These are phyloP conservation scores for Choloepus hoffmanni DNA, from an alignment of 2,113 vertebrate genomes.

Conservation along the genomic window DNA sequence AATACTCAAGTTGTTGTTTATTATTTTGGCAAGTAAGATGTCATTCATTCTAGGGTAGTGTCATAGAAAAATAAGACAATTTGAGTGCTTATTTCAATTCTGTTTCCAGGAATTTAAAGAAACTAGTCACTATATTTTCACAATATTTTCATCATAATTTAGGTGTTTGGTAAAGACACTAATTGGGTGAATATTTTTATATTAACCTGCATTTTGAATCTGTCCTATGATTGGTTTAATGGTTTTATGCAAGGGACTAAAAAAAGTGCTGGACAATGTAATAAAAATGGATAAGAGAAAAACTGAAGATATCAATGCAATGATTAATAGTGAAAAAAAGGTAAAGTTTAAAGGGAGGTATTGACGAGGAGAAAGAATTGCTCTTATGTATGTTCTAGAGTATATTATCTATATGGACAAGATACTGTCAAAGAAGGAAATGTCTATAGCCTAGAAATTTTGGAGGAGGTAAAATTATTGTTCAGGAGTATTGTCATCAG, in stretches of 20 bases:
- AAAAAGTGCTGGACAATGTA: not conserved
- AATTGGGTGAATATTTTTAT: not conserved
- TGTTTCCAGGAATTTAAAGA: not conserved
- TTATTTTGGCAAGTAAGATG: not conserved
- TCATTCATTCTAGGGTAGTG: not conserved
- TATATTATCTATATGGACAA: not conserved
- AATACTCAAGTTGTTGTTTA: not conserved
- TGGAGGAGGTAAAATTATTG: not conserved
- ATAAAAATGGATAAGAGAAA: not conserved
- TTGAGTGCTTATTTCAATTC: not conserved
- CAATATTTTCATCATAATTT: too few species aligned
- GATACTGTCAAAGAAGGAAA: not conserved
- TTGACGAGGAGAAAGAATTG: not conserved
- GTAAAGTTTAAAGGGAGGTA: not conserved
- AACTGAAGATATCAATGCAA: not conserved
- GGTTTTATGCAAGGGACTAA: not conserved
- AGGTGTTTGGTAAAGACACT: too few species aligned
- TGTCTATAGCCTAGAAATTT: not conserved
- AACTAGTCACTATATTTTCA: not conserved
- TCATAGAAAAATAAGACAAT: not conserved
- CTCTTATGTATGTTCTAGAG: not conserved
- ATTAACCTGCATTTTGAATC: not conserved
- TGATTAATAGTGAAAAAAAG: not conserved
- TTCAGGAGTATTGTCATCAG: not conserved
- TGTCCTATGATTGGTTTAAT: not conserved